A percentile compares a stretch with the other conserved stretches of the same genome.
Evolutionary conservation across 2,797 vertebrate genomes (phyloP).

Genomic region (Periophthalmus magnuspinnatus): DNA sequence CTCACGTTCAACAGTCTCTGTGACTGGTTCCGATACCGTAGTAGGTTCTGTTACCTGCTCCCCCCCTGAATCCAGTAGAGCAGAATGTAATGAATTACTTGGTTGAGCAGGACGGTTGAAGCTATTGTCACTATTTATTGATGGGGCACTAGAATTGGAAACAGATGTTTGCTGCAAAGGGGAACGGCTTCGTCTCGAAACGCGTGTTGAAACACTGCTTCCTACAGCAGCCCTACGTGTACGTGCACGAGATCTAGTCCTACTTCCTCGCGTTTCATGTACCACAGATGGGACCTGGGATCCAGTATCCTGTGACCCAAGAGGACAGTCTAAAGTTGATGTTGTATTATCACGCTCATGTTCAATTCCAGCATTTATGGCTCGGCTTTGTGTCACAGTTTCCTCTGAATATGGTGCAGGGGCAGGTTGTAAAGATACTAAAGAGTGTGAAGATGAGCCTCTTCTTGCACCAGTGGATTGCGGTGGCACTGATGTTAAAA

Average conservation of each 20-base stretch:
- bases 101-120: slow-evolving; percentile 56
- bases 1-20: slow-evolving; percentile 78
- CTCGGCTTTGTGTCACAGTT: slow-evolving; percentile 59
- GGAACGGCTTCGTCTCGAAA: slow-evolving; percentile 86
- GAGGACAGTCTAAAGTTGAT: slow-evolving; percentile 63
- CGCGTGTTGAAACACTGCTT: slow-evolving; percentile 71
- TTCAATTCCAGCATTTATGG: slow-evolving; percentile 55
- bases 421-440: slow-evolving; percentile 43
- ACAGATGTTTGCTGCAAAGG: slow-evolving; percentile 76
- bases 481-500: slow-evolving; percentile 40
- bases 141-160: slow-evolving; percentile 45
- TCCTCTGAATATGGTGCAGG: slow-evolving; percentile 44
- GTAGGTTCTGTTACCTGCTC: slow-evolving; percentile 63
- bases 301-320: slow-evolving; percentile 69
- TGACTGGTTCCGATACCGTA: slow-evolving; percentile 66
- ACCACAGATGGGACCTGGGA: slow-evolving; percentile 57
- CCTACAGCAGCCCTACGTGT: slow-evolving; percentile 74
- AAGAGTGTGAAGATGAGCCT: slow-evolving; percentile 58
- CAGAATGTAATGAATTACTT: slow-evolving; percentile 56
- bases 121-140: slow-evolving; percentile 41
- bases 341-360: slow-evolving; percentile 59
- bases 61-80: slow-evolving; percentile 72
- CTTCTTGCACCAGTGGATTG: slow-evolving; percentile 60
- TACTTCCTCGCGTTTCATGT: slow-evolving; percentile 77
- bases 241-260: slow-evolving; percentile 84